Evolutionary conservation across 2,888 invertebrate genomes (phyloP), one percentile per base, ranked within the genome.

Genomic region (Limnephilus rhombicus): DNA sequence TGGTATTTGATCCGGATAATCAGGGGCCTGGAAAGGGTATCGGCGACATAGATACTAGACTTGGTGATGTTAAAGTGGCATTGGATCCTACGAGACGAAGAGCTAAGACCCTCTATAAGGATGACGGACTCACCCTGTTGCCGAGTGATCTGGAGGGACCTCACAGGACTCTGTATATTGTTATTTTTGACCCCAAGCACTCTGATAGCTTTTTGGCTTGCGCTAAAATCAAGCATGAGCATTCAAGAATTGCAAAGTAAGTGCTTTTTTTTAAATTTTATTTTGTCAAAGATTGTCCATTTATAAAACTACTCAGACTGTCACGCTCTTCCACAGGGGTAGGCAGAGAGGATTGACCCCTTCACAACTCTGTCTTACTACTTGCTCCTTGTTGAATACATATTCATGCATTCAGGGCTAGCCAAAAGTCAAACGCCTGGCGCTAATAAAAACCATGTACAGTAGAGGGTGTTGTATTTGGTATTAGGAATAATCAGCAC

Each of bases 1-100:
- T 98, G 68, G 97, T 99, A 0, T 98, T 98, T 94, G 98, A 99
- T 96, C 98, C 98, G 0, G 97, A 98, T 93, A 97, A 98, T 93
- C 96, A 96, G 88, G 97, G 97, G 0, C 95, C 96, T 24, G 97
- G 97, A 0, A 96, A 97, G 94, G 97, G 97, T 53, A 97, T 98
- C 11, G 99, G 99, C 0, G 98, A 99, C 94, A 95, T 99, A 93
- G 98, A 98, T 94, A 95, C 96, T 3, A 97, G 98, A 91, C 95
- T 98, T 31, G 99, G 99, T 13, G 96, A 97, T 94, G 96, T 98
- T 45, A 97, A 97, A 94, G 97, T 98, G 31, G 97, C 98, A 0
- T 96, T 97, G 5, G 97, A 97, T 94, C 97, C 97, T 0, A 95
- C 96, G 88, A 95, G 95, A 93, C 96, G 95, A 94, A 96, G 96